These are phyloP conservation scores for Spea bombifrons DNA, from an alignment of 2,113 vertebrate genomes.

Conservation along the genomic window DNA sequence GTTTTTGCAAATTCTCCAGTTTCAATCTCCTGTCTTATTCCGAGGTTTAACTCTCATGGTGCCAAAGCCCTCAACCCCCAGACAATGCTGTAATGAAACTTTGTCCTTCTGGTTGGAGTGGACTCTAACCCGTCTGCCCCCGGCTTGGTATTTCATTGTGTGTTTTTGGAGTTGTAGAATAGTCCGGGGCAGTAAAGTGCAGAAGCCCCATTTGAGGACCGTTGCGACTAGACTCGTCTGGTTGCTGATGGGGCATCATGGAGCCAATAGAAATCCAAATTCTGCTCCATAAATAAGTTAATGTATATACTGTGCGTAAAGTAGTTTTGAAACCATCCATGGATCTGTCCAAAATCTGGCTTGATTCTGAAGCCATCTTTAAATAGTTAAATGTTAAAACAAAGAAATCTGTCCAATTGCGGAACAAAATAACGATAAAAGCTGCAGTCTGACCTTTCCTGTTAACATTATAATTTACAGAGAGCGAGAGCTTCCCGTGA, in stretches of 20 bases:
- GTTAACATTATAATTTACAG: background rate
- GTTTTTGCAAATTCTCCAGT: background rate
- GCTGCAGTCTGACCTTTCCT: background rate
- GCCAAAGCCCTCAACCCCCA: no score
- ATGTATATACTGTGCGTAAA: background rate
- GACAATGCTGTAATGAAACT: background rate
- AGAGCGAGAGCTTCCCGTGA: background rate
- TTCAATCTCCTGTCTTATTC: background rate
- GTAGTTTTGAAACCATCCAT: conserved; percentile 13
- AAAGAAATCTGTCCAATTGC: background rate
- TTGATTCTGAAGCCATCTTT: conserved; percentile 38
- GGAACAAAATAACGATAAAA: background rate
- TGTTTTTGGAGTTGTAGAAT: no score
- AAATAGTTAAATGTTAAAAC: background rate
- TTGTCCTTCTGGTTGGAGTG: background rate
- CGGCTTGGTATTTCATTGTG: no score
- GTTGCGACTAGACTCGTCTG: background rate
- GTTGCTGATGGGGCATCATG: conserved; percentile 6
- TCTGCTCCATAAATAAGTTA: no score
- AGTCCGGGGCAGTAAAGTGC: conserved; percentile 7
- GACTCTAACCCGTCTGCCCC: background rate
- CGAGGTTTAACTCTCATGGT: background rate
- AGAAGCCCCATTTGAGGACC: conserved; percentile 11
- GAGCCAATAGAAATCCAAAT: no score
- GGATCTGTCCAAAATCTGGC: conserved; percentile 33